Conservation (phyloP, 2,888 invertebrate genomes). For the Iselma pallidipennis region DNA sequence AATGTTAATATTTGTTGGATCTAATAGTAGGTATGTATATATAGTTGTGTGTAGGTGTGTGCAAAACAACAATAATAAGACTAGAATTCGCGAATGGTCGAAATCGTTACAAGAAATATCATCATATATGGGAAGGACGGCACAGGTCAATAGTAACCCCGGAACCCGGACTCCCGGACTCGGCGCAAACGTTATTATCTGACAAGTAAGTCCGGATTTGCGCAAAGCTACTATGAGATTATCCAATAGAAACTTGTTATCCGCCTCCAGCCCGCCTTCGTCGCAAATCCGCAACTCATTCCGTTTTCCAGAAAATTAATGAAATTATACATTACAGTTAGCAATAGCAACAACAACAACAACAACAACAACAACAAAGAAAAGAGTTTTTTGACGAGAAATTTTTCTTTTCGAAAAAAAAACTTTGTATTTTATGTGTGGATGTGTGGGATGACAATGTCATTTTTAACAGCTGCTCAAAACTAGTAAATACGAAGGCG, state of each 20-base stretch:
- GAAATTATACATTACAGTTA: conserved; percentile 13
- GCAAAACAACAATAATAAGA: conserved; percentile 34
- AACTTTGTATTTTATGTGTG: not conserved
- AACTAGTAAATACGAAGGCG: conserved; percentile 28
- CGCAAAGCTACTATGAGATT: conserved; percentile 52
- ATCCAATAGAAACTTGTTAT: conserved; percentile 56
- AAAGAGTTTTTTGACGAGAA: not conserved
- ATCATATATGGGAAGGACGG: conserved; percentile 42
- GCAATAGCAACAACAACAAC: too few species aligned
- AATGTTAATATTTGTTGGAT: too few species aligned
- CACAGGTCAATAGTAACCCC: conserved; percentile 46
- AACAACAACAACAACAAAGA: not conserved
- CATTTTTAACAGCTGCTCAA: conserved; percentile 30
- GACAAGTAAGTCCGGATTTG: conserved; percentile 55
- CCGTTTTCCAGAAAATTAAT: conserved; percentile 17
- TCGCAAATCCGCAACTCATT: conserved; percentile 28
- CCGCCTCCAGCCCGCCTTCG: conserved; percentile 48
- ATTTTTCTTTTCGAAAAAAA: not conserved
- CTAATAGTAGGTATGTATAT: conserved; percentile 14
- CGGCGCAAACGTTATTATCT: conserved; percentile 51
- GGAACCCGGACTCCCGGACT: conserved; percentile 47
- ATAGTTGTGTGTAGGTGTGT: conserved; percentile 27
- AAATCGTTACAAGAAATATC: conserved; percentile 42
- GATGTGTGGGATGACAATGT: conserved; percentile 10
- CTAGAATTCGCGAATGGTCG: conserved; percentile 25